phyloP scores from a whole-genome alignment of 2,113 vertebrate species.

The Pteropus alecto region DNA sequence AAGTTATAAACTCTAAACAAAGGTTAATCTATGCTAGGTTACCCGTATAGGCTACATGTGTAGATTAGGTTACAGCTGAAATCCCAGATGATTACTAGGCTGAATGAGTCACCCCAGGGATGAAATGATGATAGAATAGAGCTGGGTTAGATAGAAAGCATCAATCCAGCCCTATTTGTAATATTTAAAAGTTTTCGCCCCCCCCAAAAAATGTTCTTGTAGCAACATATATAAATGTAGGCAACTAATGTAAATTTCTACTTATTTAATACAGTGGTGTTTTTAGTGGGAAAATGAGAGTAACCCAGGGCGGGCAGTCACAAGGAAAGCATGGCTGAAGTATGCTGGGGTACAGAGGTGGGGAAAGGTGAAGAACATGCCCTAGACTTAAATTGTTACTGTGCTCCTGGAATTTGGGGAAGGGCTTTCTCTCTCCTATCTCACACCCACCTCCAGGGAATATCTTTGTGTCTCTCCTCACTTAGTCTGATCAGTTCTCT shows the following conservation, averaged over 20 bases:
- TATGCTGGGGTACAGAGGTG: fast-evolving
- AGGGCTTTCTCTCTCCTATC: neutral
- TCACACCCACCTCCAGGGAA: neutral
- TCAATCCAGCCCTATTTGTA: neutral
- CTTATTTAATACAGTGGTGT: neutral
- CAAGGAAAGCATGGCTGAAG: neutral
- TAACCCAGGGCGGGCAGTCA: neutral
- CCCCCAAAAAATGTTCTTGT: neutral
- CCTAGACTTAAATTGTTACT: neutral
- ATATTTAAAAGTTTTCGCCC: neutral
- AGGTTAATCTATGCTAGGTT: no score
- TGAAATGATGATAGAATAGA: fast-evolving
- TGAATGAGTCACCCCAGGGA: neutral
- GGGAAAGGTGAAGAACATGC: neutral
- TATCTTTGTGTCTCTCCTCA: neutral
- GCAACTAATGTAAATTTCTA: neutral
- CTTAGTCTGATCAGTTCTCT: neutral
- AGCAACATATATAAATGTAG: neutral
- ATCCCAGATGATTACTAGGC: neutral
- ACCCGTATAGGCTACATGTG: no score
- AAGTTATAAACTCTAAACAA: no score
- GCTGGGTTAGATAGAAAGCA: neutral
- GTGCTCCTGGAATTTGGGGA: neutral
- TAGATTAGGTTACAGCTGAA: neutral
- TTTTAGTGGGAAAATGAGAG: neutral